Evolutionary conservation across 2,113 vertebrate species (phyloP).

Genomic region (Mustelus asterias): DNA sequence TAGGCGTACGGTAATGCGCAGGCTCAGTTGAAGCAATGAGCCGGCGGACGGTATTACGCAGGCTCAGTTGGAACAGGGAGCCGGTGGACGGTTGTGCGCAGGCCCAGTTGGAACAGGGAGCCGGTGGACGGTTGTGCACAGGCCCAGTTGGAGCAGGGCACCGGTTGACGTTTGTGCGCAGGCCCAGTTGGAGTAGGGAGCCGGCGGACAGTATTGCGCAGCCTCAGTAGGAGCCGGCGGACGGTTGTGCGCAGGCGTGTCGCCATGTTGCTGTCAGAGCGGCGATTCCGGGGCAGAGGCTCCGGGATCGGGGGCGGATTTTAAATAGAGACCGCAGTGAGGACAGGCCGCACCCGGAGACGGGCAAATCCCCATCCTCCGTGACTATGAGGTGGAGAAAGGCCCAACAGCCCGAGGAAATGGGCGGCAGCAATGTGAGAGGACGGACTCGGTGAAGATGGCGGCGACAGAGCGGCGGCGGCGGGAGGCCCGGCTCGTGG

Average conservation of each 20-base stretch:
- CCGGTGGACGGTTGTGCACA: background rate
- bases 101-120: too few species aligned
- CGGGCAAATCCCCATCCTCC: background rate
- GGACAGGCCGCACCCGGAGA: background rate
- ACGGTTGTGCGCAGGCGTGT: background rate
- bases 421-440: background rate
- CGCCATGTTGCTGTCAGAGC: conserved; percentile 31
- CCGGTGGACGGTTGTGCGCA: too few species aligned
- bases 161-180: background rate
- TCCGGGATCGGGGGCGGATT: background rate
- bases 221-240: background rate
- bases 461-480: background rate
- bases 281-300: background rate
- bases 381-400: background rate
- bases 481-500: background rate
- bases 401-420: background rate
- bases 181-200: background rate
- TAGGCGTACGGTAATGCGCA: too few species aligned
- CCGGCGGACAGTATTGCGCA: background rate
- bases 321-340: background rate
- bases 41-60: too few species aligned
- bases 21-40: too few species aligned
- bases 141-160: background rate
- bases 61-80: background rate
- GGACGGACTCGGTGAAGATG: background rate